Evolutionary conservation across 1,140 invertebrate genomes (phyloP), one percentile per base, ranked within the genome.

Genomic region (Drosophila sp.): DNA sequence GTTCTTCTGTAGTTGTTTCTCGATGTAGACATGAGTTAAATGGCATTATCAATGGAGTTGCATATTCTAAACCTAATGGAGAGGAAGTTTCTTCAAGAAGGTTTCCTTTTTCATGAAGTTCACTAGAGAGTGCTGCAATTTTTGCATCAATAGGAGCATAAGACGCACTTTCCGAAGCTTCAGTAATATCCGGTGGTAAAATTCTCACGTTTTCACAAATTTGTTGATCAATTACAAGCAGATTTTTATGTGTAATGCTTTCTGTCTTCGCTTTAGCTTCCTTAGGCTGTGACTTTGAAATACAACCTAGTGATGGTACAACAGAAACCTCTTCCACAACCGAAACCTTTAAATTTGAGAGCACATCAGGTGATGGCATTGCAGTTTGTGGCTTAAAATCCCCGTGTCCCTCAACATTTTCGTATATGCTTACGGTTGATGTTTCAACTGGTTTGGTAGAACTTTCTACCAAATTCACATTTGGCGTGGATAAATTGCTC

Each of bases 271-370:
- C 78, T 38, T 25, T 72, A 6, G 27, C 27, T 11, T 57, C 25
- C 34, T 66, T 50, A 3, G 51, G 61, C n/a, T 46, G 16, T n/a
- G 91, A 74, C 0, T 89, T 74, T 62, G 90, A 64, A 7, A 80
- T 18, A 36, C 38, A 51, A 6, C 91, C 92, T 11, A 94, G 70
- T 53, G 92, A 91, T 79, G 93, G 93, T 66, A 94, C 92, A 13
- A 93, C 78, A 59, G 92, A 89, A 14, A 93, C 93, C 93, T 95
- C 94, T 90, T 95, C 93, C 40, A 94, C 92, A 66, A 94, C 86
- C 41, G 94, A 86, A n/a, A 94, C 83, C 43, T 94, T 66, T 5
- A 76, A 41, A n/a, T 78, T 72, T 32, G 14, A 57, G 8, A 46
- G 46, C n/a, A 46, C 21, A 50, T 67, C 61, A 45, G 46, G 7